phyloP scores from a whole-genome alignment of 2,888 invertebrate species.

The Artemia sp. region DNA sequence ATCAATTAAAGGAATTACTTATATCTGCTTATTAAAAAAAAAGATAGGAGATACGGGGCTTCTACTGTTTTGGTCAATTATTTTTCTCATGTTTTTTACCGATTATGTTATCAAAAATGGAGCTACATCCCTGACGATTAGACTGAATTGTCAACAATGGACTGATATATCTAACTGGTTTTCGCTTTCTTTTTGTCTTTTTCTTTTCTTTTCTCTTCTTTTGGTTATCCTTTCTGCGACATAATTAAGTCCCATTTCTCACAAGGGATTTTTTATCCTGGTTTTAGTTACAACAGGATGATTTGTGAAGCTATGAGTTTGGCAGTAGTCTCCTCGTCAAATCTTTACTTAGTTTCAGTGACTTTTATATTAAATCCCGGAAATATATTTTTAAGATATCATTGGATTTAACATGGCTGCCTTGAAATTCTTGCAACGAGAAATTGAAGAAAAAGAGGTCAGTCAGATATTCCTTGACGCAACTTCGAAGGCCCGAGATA shows the following conservation, averaged over 20 bases:
- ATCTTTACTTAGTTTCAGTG: conserved; percentile 22
- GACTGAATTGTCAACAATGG: no score
- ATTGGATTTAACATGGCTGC: conserved; percentile 72
- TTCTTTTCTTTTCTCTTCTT: background rate
- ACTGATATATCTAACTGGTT: no score
- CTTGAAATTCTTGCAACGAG: conserved; percentile 52
- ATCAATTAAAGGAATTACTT: no score
- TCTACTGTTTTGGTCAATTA: no score
- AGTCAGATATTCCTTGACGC: conserved; percentile 62
- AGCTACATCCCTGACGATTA: no score
- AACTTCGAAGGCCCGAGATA: conserved; percentile 43
- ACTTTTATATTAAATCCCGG: conserved; percentile 22
- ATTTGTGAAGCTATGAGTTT: conserved; percentile 23
- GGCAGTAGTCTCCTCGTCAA: conserved; percentile 16
- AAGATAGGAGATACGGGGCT: no score
- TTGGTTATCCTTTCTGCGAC: background rate
- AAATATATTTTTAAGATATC: conserved; percentile 43
- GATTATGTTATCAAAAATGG: no score
- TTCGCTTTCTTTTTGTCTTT: background rate
- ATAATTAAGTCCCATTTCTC: background rate
- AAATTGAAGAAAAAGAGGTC: conserved; percentile 54
- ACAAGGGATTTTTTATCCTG: background rate
- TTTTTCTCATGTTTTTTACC: no score
- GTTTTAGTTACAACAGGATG: background rate
- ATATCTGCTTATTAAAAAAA: no score